Evolutionary conservation across 2,888 invertebrate species (phyloP).

Genomic region (Stenodema calcarata): DNA sequence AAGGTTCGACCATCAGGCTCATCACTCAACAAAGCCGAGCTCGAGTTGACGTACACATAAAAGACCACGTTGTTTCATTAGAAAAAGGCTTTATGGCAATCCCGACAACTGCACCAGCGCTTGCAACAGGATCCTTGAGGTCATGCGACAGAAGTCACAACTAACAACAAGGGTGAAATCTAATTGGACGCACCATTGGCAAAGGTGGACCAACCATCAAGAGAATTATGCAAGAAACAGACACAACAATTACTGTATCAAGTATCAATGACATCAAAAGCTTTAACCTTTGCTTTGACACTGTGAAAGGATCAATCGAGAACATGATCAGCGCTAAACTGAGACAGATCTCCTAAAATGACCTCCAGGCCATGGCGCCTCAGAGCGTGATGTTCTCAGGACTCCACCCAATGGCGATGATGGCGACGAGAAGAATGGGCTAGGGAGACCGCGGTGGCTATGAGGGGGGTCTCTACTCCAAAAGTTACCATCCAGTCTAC

Average conservation of each 20-base stretch:
- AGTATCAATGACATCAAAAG: conserved; percentile 93
- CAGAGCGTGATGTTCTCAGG: no score
- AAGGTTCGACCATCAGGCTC: conserved; percentile 95
- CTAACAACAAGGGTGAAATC: conserved; percentile 91
- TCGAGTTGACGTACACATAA: conserved; percentile 92
- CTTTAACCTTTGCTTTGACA: conserved; percentile 94
- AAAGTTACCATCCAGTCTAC: no score
- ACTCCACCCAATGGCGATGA: no score
- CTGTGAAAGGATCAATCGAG: conserved; percentile 91
- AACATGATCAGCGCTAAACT: conserved; percentile 95
- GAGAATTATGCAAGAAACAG: conserved; percentile 97
- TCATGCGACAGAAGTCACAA: conserved; percentile 97
- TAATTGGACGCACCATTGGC: conserved; percentile 97
- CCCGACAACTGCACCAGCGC: conserved; percentile 98
- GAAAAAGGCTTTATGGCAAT: conserved; percentile 94
- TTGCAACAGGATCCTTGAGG: conserved; percentile 95
- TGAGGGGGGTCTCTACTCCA: no score
- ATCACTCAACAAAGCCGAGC: conserved; percentile 93
- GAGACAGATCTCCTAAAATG: conserved; percentile 94
- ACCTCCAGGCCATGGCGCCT: conserved; percentile 76
- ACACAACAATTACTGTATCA: conserved; percentile 95
- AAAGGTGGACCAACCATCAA: conserved; percentile 97
- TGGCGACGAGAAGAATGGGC: no score
- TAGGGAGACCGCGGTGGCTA: no score
- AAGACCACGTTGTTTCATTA: conserved; percentile 87